Conservation (phyloP, 37 sponge, comb jelly and placozoan species). For the Agelas oroides region DNA sequence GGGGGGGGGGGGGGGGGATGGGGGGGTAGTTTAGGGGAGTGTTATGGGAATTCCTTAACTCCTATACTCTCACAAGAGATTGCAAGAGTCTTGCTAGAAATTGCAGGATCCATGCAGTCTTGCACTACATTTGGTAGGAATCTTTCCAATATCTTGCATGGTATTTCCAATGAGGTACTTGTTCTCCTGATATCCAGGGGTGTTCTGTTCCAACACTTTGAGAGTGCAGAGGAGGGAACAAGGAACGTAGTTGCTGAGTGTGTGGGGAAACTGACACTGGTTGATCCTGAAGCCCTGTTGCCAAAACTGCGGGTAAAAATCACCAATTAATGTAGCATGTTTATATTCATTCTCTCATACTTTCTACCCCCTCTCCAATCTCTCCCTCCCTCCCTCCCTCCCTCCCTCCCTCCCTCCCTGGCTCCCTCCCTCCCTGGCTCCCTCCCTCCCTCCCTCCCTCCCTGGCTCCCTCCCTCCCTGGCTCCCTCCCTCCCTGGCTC, state of each 20-base stretch:
- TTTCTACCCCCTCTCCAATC: neutral
- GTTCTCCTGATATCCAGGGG: too few relatives aligned
- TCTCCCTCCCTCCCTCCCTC: neutral
- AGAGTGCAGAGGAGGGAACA: slow-evolving; percentile 93
- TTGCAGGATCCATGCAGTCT: too few relatives aligned
- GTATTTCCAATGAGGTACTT: too few relatives aligned
- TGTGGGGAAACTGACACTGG: slow-evolving; percentile 94
- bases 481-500: neutral
- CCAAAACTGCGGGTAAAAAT: slow-evolving; percentile 65
- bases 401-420: too few relatives aligned
- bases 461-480: neutral
- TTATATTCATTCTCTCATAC: neutral
- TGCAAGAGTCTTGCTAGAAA: too few relatives aligned
- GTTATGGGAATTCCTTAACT: too few relatives aligned
- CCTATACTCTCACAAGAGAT: too few relatives aligned
- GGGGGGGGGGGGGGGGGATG: too few relatives aligned
- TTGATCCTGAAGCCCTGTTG: slow-evolving; percentile 87
- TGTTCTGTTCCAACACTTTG: slow-evolving; percentile 90
- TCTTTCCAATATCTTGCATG: too few relatives aligned
- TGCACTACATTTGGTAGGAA: too few relatives aligned
- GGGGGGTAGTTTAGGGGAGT: too few relatives aligned
- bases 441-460: slow-evolving; percentile 16
- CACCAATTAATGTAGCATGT: neutral
- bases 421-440: slow-evolving; percentile 17
- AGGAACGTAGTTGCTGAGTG: slow-evolving; percentile 98